phyloP scores from a whole-genome alignment of 2,113 vertebrate genomes.

The Rutilus rutilus region DNA sequence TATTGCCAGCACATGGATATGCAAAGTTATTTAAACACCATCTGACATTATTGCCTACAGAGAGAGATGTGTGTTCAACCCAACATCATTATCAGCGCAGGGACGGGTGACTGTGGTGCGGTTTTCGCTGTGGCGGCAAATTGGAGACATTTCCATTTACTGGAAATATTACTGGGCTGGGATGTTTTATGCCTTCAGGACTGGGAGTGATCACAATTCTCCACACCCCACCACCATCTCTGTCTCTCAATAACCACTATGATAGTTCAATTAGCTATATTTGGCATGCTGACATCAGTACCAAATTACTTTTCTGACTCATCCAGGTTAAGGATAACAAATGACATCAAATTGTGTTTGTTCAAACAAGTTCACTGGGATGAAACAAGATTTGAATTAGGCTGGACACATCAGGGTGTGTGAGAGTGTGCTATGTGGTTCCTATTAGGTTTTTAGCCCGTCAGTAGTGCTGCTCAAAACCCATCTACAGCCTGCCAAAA shows the following conservation, averaged over 20 bases:
- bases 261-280: constrained; percentile 33
- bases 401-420: background rate
- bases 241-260: constrained; percentile 25
- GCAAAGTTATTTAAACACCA: constrained; percentile 40
- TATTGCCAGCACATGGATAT: constrained; percentile 38
- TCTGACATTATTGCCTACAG: constrained; percentile 51
- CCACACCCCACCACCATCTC: background rate
- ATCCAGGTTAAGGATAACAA: constrained; percentile 13
- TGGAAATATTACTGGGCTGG: constrained; percentile 57
- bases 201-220: constrained; percentile 38
- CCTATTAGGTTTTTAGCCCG: background rate
- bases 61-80: constrained; percentile 54
- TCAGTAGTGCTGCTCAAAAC: background rate
- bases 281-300: constrained; percentile 26
- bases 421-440: background rate
- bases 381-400: background rate
- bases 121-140: constrained; percentile 70
- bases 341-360: background rate
- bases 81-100: constrained; percentile 55
- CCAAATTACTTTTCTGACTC: constrained; percentile 42
- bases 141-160: constrained; percentile 70
- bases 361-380: background rate
- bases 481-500: background rate
- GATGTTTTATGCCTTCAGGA: constrained; percentile 47
- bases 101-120: constrained; percentile 58